Base-by-base conservation (phyloP, 1,140 invertebrate species). In the Scaptomyza graminum region DNA sequence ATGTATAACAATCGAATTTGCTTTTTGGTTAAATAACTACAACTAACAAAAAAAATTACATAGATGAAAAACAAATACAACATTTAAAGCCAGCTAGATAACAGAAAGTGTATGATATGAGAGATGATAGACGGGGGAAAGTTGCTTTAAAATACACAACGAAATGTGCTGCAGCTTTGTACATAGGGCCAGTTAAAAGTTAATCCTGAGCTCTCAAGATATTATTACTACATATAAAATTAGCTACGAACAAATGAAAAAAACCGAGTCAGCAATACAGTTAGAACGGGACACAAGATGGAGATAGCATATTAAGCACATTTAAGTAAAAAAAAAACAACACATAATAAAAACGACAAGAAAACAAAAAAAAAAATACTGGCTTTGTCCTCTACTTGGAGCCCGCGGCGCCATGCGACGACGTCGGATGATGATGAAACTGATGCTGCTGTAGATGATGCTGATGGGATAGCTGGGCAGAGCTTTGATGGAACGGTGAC, bases 311-410 rank as follows among this genome's bases (percentile, higher is more conserved):
- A 49, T 34, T 25, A 43, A 25, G 44, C 8, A 67, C 34, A 46
- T 49, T 41, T 11, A 62, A 64, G 16, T 16, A 49, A 56, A 31
- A 25, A 8, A 68, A 64, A 47, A n/a, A n/a, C n/a, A n/a, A n/a
- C n/a, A 43, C 37, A 37, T 5, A 59, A 70, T 7, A 54, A 47
- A 15, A 43, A 43, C 13, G 54, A n/a, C 31, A 46, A 41, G 6
- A 47, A 34, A 60, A 68, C 39, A 47, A 18, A 47, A 34, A 60
- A 68, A 31, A 47, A 18, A 1, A 3, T 28, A 28, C 6, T 1
- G 2, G 28, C 9, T 16, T 9, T 54, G 18, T 54, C 65, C 65
- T 81, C 65, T 81, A 85, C 64, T 85, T 85, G 43, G 82, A 65
- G 49, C 74, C 63, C 39, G 46, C 41, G 11, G 79, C 16, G 12